Conservation (phyloP, 1,140 invertebrate species). For the Coptotermes formosanus region DNA sequence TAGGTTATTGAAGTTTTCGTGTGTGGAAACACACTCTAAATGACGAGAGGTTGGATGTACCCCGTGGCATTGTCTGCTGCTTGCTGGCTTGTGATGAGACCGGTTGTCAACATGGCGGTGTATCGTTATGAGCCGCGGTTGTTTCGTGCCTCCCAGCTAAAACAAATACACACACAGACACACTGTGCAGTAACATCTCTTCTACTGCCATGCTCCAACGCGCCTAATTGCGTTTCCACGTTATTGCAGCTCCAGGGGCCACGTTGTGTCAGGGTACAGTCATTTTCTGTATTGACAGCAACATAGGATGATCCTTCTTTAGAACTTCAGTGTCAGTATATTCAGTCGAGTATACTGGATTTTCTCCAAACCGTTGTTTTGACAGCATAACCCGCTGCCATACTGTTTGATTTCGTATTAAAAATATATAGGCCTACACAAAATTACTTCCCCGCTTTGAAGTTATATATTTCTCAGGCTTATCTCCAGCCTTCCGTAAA, state of each 20-base stretch:
- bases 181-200: slow-evolving; percentile 1
- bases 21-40: neutral
- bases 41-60: neutral
- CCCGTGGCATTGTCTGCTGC: neutral
- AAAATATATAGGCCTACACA: too few species aligned
- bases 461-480: too few species aligned
- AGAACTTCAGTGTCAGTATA: neutral
- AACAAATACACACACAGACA: neutral
- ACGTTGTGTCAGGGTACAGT: slow-evolving; percentile 8
- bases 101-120: slow-evolving; percentile 4
- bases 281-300: neutral
- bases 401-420: too few species aligned
- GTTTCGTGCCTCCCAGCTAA: neutral
- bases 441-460: too few species aligned
- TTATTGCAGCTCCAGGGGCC: slow-evolving; percentile 12
- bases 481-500: too few species aligned
- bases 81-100: neutral
- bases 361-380: too few species aligned
- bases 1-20: slow-evolving; percentile 9
- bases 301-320: neutral
- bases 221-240: slow-evolving; percentile 16
- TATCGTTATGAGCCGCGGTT: slow-evolving; percentile 5
- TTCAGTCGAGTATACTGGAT: too few species aligned
- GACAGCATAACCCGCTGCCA: too few species aligned
- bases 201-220: neutral